phyloP scores from a whole-genome alignment of 23 tunicate species.

The Corella eumyota region DNA sequence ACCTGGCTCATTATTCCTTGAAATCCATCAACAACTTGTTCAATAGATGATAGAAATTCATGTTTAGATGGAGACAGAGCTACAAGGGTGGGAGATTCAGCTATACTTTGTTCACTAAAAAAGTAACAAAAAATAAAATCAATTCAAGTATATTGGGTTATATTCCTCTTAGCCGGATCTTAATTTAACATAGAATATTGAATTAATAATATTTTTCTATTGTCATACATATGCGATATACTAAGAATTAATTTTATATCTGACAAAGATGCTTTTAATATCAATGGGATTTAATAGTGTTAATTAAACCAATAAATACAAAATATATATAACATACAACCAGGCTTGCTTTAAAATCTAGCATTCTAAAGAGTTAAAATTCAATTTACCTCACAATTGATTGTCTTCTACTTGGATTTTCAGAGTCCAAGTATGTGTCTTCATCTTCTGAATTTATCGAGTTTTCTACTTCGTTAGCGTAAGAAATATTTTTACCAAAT shows the following conservation, averaged over 20 bases:
- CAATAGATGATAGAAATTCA: slow-evolving; percentile 38
- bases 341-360: no score
- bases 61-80: slow-evolving; percentile 44
- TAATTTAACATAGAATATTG: no score
- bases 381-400: slow-evolving; percentile 38
- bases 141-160: no score
- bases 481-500: slow-evolving; percentile 23
- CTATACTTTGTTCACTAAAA: slow-evolving; percentile 39
- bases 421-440: slow-evolving; percentile 24
- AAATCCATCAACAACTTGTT: slow-evolving; percentile 38
- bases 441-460: slow-evolving; percentile 26
- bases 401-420: slow-evolving; percentile 38
- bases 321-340: no score
- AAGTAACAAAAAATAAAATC: neutral
- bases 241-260: no score
- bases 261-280: no score
- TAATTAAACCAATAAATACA: neutral
- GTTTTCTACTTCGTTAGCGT: slow-evolving; percentile 9
- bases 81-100: slow-evolving; percentile 27
- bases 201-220: no score
- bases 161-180: no score
- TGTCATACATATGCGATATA: no score
- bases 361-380: no score
- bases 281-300: neutral
- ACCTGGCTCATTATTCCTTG: slow-evolving; percentile 47